Evolutionary conservation across 2,113 vertebrate genomes (phyloP).

Genomic region (Macroglossus sobrinus): DNA sequence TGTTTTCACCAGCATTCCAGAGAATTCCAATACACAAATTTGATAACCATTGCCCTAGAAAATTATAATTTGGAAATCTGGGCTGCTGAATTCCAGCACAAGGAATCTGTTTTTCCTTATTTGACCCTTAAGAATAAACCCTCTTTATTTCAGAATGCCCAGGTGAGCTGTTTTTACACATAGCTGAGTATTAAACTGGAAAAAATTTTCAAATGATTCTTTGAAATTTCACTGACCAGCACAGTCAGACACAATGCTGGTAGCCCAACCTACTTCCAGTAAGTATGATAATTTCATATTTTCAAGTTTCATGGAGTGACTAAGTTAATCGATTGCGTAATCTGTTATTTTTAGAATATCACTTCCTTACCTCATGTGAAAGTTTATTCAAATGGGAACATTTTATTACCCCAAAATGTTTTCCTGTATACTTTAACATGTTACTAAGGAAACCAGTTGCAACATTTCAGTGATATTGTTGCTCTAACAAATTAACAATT

Average conservation of each 20-base stretch:
- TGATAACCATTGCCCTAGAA: constrained; percentile 43
- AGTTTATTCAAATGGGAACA: constrained; percentile 69
- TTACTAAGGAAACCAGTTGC: constrained; percentile 72
- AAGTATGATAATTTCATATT: neutral
- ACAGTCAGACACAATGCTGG: neutral
- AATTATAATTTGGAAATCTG: constrained; percentile 29
- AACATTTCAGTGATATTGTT: constrained; percentile 48
- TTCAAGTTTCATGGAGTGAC: constrained; percentile 32
- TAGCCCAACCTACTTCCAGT: neutral
- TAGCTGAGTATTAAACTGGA: neutral
- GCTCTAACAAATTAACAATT: constrained; percentile 55
- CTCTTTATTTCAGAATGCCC: constrained; percentile 38
- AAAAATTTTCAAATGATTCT: constrained; percentile 21
- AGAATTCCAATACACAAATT: neutral
- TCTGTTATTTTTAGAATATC: constrained; percentile 62
- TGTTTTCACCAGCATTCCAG: neutral
- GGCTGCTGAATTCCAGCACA: neutral
- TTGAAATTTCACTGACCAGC: constrained; percentile 46
- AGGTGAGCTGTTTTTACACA: constrained; percentile 5
- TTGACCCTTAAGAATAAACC: constrained; percentile 48
- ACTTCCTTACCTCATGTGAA: constrained; percentile 59
- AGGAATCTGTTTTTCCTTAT: constrained; percentile 24
- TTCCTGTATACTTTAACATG: constrained; percentile 47
- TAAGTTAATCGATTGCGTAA: constrained; percentile 56
- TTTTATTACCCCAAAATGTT: constrained; percentile 71